Evolutionary conservation across 2,888 invertebrate species (phyloP).

Genomic region (Drosophila longiperda): DNA sequence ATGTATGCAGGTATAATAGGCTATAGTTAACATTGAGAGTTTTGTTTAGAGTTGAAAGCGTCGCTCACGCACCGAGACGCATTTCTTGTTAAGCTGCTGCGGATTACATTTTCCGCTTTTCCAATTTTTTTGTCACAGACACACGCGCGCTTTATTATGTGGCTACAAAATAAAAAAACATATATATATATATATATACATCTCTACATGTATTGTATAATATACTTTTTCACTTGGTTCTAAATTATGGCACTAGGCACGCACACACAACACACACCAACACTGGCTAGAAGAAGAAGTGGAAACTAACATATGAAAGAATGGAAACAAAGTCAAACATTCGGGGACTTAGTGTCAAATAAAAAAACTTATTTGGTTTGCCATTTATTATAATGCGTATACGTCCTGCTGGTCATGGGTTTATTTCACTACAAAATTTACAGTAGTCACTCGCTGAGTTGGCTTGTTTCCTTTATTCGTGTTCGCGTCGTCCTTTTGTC

Average conservation of each 20-base stretch:
- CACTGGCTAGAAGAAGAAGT: background rate
- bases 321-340: constrained; percentile 22
- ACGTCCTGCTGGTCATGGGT: constrained; percentile 52
- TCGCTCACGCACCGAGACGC: constrained; percentile 36
- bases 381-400: constrained; percentile 69
- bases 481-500: constrained; percentile 56
- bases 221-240: constrained; percentile 22
- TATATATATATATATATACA: constrained; percentile 1
- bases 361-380: constrained; percentile 55
- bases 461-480: constrained; percentile 20
- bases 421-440: constrained; percentile 41
- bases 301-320: constrained; percentile 6
- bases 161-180: constrained; percentile 25
- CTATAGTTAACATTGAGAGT: constrained; percentile 40
- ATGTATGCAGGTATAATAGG: constrained; percentile 22
- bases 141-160: constrained; percentile 42
- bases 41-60: constrained; percentile 39
- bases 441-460: constrained; percentile 28
- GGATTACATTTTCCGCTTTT: constrained; percentile 49
- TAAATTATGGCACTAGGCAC: constrained; percentile 25
- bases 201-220: background rate
- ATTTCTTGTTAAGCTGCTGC: constrained; percentile 34
- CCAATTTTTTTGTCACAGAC: constrained; percentile 43
- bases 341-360: constrained; percentile 27
- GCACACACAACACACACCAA: constrained; percentile 10